A percentile compares a stretch with the other conserved stretches of the same genome.
These are phyloP conservation scores for Trochalopteron elliotii DNA, from an alignment of 2,113 vertebrate species.

Conservation along the genomic window DNA sequence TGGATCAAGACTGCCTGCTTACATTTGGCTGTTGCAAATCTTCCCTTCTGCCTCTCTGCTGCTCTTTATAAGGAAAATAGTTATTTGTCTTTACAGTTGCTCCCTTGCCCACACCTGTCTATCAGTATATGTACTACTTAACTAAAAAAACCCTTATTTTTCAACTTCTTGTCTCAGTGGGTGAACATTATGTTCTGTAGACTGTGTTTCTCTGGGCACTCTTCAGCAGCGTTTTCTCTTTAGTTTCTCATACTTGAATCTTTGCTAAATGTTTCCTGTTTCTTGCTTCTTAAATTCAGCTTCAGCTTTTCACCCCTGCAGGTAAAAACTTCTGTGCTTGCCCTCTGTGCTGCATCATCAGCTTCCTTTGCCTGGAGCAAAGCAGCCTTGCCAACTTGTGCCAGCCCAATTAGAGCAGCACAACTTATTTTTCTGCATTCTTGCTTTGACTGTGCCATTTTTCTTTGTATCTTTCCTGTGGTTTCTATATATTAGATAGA, in stretches of 20 bases:
- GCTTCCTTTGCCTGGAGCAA: not conserved
- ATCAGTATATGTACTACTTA: not conserved
- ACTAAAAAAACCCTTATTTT: not conserved
- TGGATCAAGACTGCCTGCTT: accelerated
- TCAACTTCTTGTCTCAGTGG: not conserved
- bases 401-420: not conserved
- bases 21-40: not conserved
- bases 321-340: not conserved
- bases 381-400: not conserved
- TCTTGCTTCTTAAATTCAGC: not conserved
- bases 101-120: not conserved
- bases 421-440: not conserved
- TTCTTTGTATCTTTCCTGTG: not conserved
- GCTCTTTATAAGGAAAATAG: not conserved
- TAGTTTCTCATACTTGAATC: not conserved
- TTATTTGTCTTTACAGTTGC: not conserved
- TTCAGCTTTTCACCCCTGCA: not conserved
- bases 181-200: not conserved
- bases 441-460: not conserved
- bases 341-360: not conserved
- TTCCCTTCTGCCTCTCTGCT: not conserved
- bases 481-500: not conserved
- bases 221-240: not conserved
- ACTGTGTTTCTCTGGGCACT: not conserved
- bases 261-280: not conserved